Base-by-base conservation (phyloP, 2,797 vertebrate genomes). In the Rhadinocentrus ornatus region DNA sequence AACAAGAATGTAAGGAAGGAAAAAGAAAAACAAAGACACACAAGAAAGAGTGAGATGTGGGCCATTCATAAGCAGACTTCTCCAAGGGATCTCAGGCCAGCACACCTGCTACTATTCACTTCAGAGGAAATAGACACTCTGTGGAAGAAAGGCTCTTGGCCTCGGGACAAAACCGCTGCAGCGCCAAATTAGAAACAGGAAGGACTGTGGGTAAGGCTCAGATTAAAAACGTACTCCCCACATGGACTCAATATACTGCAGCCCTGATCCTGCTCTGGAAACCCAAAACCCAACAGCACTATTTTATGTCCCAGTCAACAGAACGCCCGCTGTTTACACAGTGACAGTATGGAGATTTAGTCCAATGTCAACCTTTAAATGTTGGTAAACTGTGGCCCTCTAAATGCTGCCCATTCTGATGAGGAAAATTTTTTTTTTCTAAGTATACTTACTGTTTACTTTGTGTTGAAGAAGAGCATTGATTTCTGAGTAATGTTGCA, bases 151-250 rank as follows among this genome's bases (percentile, higher is more conserved):
- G 92, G 91, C 93, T 93, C 82, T 93, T 95, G 93, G 94, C 94
- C 93, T 89, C 83, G 61, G 91, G 92, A 95, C 93, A 94, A 95
- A 95, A 94, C 94, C 93, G 88, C 94, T 91, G 91, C 91, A 94
- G 92, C 89, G 93, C 93, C 93, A 95, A 95, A 94, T 95, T 95
- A 94, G 94, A 95, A 95, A 95, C 94, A 95, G 94, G 94, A 95
- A 94, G 93, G 93, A 91, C 93, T 94, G 94, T 90, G 94, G 94
- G 92, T 93, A 93, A 92, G 87, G 90, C 91, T 93, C 90, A 92
- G 92, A 94, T 94, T 95, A 94, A 95, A 95, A 94, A 94, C 88
- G 92, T 92, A 92, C 92, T 94, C 90, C 89, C 93, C 94, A 95
- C 92, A 95, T 95, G 94, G 93, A 94, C 91, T 93, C 93, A 94